Evolutionary conservation across 2,888 invertebrate species (phyloP), one percentile per base, ranked within the genome.

Genomic region (Cephalotes varians): DNA sequence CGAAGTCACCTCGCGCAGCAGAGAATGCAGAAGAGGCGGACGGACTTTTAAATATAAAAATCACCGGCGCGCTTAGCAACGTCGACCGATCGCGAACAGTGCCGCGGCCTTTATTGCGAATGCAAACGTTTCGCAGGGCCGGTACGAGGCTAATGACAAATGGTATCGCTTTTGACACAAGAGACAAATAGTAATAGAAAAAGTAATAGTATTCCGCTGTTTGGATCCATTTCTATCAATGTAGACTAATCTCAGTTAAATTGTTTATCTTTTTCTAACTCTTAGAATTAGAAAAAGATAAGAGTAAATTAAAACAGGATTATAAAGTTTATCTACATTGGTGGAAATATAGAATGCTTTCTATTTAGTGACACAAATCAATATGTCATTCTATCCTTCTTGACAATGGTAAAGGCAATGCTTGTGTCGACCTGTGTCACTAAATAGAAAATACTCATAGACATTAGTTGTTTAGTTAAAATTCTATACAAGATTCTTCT

Each of bases 51-150:
- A 79, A 44, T 44, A 44, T 44, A 44, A 79, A 65, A 80, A 67
- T 64, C 60, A 49, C 18, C 25, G 12, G 49, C 44, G 67, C 18
- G 34, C 60, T 51, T 58, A 67, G 47, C 21, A 82, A 64, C 60
- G 58, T n/a, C 81, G 64, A 64, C 79, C 44, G 79, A 58, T 69
- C 77, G 71, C 40, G 56, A 79, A 79, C 62, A 21, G 73, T 74
- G 64, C 49, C 34, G 74, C 25, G 74, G 74, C 49, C 74, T 74
- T 74, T 74, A 74, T 64, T 25, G 49, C 25, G 64, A 74, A 64
- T 37, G 64, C 62, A 49, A 49, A 56, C 37, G 47, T 74, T 62
- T 49, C 64, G 12, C 74, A 74, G 64, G 64, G 64, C 31, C 74
- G 64, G 47, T 74, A 18, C 37, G 18, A 74, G 31, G 47, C 18